These are phyloP conservation scores for Otus sunia DNA, from an alignment of 2,113 vertebrate genomes.

Conservation along the genomic window DNA sequence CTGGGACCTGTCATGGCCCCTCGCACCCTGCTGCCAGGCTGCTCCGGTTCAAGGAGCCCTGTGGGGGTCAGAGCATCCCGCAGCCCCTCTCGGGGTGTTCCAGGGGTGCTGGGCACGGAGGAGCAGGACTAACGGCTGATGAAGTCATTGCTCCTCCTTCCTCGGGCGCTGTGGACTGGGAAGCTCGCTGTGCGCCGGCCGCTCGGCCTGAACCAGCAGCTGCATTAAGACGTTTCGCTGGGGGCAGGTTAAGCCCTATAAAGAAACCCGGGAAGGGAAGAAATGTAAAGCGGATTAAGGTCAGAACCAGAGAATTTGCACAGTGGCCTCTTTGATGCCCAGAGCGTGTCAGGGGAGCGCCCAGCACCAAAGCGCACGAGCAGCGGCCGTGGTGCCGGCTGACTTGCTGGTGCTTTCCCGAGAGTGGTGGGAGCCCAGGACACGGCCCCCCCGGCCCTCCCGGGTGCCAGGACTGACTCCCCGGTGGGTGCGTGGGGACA, in stretches of 20 bases:
- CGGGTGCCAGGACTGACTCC: not conserved
- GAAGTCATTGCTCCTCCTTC: not conserved
- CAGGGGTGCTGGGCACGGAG: not conserved
- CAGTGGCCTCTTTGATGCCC: not conserved
- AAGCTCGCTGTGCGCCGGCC: not conserved
- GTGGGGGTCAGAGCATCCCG: accelerated
- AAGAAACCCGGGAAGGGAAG: not conserved
- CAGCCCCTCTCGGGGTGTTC: no score
- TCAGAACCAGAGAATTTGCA: not conserved
- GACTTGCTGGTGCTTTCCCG: accelerated
- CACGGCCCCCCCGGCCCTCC: no score
- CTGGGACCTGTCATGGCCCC: not conserved
- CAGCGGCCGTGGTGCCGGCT: accelerated
- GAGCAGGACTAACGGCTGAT: no score
- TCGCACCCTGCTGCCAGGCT: not conserved
- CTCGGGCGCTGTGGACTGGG: not conserved
- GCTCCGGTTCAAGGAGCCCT: not conserved
- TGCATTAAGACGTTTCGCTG: not conserved
- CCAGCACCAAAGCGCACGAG: accelerated
- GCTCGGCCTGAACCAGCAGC: not conserved
- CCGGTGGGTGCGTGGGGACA: accelerated
- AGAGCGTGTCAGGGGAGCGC: accelerated
- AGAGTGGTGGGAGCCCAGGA: no score
- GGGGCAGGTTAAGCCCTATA: not conserved
- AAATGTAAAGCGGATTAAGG: not conserved